Base-by-base conservation (phyloP, 2,113 vertebrate species). In the Muntiacus muntjak region DNA sequence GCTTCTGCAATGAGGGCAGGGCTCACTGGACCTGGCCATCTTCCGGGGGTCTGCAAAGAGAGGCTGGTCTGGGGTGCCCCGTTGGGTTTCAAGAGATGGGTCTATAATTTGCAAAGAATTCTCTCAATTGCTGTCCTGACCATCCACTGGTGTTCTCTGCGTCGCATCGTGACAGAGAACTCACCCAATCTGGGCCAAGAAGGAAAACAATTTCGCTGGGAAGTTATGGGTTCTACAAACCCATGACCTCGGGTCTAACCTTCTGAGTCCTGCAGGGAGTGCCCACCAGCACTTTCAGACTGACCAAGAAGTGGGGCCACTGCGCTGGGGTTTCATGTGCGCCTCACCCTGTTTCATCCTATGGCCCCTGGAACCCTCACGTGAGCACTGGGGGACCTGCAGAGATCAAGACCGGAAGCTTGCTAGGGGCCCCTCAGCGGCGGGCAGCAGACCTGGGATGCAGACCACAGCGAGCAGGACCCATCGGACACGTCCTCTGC, bases 181-280 rank as follows among this genome's bases (percentile, higher is more conserved):
- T 60, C 2, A 0, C 10, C 74, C 12, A 9, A 1, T 13, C 19
- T 30, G 76, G 78, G 23, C 17, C 2, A 19, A n/a, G 40, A 57
- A 23, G 78, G 8, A 94, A 45, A 88, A 33, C 21, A 26, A 30
- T 10, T 52, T 71, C 57, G 21, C 64, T 1, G 36, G 74, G 82
- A 93, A 85, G 74, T 28, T 47, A 89, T 1, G 16, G 17, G 36
- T 62, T n/a, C 79, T 45, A 4, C 7, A 79, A 94, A 43, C 1
- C 60, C 4, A 5, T 28, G 33, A 2, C 6, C 28, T 40, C 25
- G 1, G 5, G 3, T 23, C 9, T 4, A 0, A 71, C 12, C 40
- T 26, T 64, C 36, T 28, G 47, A 50, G 47, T 13, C 47, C 12
- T 50, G 47, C 1, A 12, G 47, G 47, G 3, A 50, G 47, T 13